Percentiles rank a stretch among this genome's conserved stretches.
Conservation (phyloP, 2,113 vertebrate genomes). For the human region GRCh38 chr13:81454501-81455000, state of each 20-base stretch:
- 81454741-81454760: neutral
- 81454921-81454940: neutral
- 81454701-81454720: neutral
- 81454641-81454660: neutral
- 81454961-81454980: neutral
- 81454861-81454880: neutral
- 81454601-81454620: neutral
- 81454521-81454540: neutral
- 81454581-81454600: neutral
- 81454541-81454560: neutral
- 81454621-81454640: constrained; percentile 6
- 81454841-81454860: neutral
- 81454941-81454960: neutral
- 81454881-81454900: neutral
- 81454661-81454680: neutral
- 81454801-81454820: neutral
- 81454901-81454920: neutral
- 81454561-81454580: neutral
- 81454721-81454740: neutral
- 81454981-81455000: neutral
- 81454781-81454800: neutral
- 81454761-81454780: neutral
- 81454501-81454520: neutral
- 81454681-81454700: neutral
- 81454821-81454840: neutral